Evolutionary conservation across 35 echinoderm and acorn worm genomes (phyloP).

Genomic region (Lytechinus variegatus): DNA sequence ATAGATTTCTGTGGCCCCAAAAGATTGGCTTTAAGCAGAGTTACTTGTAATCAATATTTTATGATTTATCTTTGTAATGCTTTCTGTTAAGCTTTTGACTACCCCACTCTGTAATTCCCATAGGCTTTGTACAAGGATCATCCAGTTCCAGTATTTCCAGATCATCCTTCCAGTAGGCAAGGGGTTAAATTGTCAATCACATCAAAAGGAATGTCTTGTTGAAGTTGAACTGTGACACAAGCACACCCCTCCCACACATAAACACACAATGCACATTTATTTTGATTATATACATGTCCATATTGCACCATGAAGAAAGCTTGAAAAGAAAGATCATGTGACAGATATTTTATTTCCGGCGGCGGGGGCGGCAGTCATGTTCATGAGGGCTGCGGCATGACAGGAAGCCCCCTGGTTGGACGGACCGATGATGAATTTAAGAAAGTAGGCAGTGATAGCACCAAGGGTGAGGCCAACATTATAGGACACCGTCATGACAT

Average conservation of each 20-base stretch:
- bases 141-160: too few relatives aligned
- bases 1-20: too few relatives aligned
- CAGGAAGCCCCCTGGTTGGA: not conserved
- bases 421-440: constrained; percentile 66
- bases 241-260: not conserved
- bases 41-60: too few relatives aligned
- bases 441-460: constrained; percentile 65
- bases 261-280: not conserved
- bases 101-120: too few relatives aligned
- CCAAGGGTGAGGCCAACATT: constrained; percentile 71
- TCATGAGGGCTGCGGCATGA: not conserved
- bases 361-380: not conserved
- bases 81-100: too few relatives aligned
- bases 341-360: not conserved
- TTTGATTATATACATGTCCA: not conserved
- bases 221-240: not conserved
- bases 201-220: not conserved
- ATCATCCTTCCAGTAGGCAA: too few relatives aligned
- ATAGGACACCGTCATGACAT: constrained; percentile 85
- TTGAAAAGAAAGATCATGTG: not conserved
- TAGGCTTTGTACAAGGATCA: too few relatives aligned
- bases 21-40: too few relatives aligned
- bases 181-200: not conserved
- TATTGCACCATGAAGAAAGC: constrained; percentile 1
- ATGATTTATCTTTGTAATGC: too few relatives aligned